Base-by-base conservation (phyloP, 2,113 vertebrate species). In the Megalops atlanticus region DNA sequence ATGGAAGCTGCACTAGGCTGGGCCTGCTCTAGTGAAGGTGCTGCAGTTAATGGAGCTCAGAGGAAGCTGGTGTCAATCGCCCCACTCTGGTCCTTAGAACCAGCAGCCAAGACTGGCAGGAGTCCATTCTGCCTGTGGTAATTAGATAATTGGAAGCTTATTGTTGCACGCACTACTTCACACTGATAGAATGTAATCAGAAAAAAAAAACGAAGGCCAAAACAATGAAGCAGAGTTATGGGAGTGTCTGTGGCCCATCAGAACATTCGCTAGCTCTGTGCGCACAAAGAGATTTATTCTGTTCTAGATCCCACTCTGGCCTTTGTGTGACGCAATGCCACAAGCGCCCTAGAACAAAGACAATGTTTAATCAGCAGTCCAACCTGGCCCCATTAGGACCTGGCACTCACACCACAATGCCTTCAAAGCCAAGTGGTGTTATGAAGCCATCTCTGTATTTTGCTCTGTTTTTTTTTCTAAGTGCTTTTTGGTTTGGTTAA, bases 271-370 rank as follows among this genome's bases (percentile, higher is more conserved):
- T 84, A 85, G 86, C 87, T 89, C 87, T 84, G 80, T 16, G 77
- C 43, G 6, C 84, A 89, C 84, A 91, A 89, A 86, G 82, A 79
- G 68, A 36, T 83, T 89, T 80, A 82, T 91, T 88, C 89, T 89
- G 84, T 84, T 87, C 84, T 82, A 89, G 89, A 92, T 92, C 90
- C 89, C 79, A 47, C 81, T 80, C 81, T 82, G 83, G 84, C 87
- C 83, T 74, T 85, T 84, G 82, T 72, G 79, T 85, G 85, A 91
- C 21, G 84, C 89, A 84, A 92, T 92, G 89, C 87, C 91, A 93
- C 88, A 87, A 86, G 91, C 87, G 85, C 84, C 86, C 81, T 83
- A 64, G 79, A 88, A 93, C 89, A 93, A 94, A 93, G 86, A 86
- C 86, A 81, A 40, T 49, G 89, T 89, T 87, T 84, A 88, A 85